Percentiles rank a stretch among this genome's conserved stretches.
Conservation (phyloP, 2,797 vertebrate species). For the Dipus sagitta region DNA sequence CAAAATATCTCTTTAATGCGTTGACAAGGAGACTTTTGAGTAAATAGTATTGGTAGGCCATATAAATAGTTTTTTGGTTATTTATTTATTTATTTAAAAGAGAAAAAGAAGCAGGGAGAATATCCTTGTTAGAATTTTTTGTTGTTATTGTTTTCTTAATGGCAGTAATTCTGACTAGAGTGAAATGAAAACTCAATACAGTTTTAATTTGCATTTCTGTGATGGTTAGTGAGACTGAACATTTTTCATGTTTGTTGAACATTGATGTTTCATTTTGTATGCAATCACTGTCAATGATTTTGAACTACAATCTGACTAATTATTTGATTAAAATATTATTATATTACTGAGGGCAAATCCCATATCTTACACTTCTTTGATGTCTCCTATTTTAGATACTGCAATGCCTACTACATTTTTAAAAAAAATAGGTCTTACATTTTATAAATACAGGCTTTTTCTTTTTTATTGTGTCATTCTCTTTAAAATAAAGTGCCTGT, state of each 20-base stretch:
- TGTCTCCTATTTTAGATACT: slow-evolving; percentile 1
- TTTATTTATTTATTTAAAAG: no score
- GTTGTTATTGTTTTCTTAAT: not conserved
- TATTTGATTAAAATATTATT: slow-evolving; percentile 23
- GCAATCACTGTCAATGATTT: slow-evolving; percentile 21
- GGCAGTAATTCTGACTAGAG: not conserved
- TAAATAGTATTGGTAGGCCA: not conserved
- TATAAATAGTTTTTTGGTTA: no score
- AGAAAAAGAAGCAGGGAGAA: no score
- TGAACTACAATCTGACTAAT: slow-evolving; percentile 23
- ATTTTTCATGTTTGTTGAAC: not conserved
- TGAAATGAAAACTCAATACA: not conserved
- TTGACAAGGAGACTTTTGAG: not conserved
- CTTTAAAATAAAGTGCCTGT: slow-evolving; percentile 54
- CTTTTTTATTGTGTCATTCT: slow-evolving; percentile 41
- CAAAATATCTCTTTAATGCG: not conserved
- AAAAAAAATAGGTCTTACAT: slow-evolving; percentile 30
- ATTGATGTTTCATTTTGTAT: not conserved
- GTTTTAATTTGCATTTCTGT: not conserved
- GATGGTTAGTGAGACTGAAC: not conserved
- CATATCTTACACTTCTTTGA: not conserved
- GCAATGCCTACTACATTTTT: slow-evolving; percentile 15
- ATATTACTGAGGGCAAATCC: not conserved
- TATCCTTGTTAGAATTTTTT: no score
- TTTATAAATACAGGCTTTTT: not conserved